phyloP scores from a whole-genome alignment of 2,797 vertebrate genomes.

The Stomatorhinus walkeri region DNA sequence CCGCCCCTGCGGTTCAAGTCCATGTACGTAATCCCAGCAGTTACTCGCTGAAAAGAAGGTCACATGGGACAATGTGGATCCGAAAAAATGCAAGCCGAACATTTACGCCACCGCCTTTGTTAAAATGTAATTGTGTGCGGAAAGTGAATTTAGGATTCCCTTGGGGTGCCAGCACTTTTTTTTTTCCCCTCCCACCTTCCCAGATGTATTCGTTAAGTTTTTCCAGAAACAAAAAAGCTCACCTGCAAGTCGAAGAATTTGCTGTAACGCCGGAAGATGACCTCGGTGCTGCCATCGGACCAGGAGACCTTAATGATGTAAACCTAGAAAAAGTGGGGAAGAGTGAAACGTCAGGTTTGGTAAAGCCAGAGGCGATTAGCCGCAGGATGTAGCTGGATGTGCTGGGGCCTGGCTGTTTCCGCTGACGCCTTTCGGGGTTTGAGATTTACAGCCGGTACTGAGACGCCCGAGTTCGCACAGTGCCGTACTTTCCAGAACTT shows the following conservation, averaged over 20 bases:
- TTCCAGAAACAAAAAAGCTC: conserved; percentile 32
- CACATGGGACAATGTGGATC: background rate
- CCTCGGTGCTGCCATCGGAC: conserved; percentile 85
- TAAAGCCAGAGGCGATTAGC: too few relatives aligned
- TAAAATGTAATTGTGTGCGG: background rate
- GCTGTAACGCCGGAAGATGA: conserved; percentile 95
- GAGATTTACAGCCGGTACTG: background rate
- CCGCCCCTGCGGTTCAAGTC: background rate
- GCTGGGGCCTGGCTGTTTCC: background rate
- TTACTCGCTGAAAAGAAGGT: background rate
- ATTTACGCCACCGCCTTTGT: background rate
- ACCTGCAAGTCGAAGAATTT: conserved; percentile 99
- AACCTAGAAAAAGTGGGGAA: conserved; percentile 60
- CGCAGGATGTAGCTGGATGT: background rate
- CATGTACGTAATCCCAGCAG: background rate
- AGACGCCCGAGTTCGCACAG: background rate
- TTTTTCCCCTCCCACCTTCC: background rate
- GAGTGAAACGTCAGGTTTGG: background rate
- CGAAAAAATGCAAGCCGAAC: background rate
- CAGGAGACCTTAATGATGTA: conserved; percentile 98
- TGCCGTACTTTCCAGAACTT: background rate
- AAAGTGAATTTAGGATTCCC: background rate
- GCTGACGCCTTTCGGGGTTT: background rate
- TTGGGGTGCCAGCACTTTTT: background rate
- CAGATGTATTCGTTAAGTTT: background rate